Percentiles rank a stretch among this genome's conserved stretches.
These are phyloP conservation scores for Lithobates sylvaticus DNA, from an alignment of 2,797 vertebrate genomes.

Conservation along the genomic window DNA sequence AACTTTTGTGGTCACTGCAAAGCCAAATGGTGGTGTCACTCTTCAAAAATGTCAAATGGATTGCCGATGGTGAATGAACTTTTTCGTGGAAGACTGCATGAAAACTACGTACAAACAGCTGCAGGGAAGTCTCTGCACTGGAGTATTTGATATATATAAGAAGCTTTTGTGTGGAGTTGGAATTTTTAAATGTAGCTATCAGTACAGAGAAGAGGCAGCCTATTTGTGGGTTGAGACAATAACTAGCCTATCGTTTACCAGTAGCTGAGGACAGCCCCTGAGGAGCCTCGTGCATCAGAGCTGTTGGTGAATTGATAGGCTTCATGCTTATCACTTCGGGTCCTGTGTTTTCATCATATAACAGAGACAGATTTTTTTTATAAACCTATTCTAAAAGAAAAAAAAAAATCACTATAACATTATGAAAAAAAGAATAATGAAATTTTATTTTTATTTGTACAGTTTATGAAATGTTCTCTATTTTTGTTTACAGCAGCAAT, in stretches of 20 bases:
- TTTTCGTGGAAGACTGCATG: no score
- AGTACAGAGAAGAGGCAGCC: neutral
- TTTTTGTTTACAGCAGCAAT: slow-evolving; percentile 48
- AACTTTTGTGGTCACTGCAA: no score
- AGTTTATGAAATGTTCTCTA: slow-evolving; percentile 47
- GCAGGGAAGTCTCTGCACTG: neutral
- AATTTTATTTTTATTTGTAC: slow-evolving; percentile 58
- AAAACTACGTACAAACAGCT: neutral
- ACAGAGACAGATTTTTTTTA: slow-evolving; percentile 37
- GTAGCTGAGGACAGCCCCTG: neutral
- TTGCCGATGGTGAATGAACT: no score
- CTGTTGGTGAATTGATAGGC: neutral
- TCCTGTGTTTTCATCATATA: slow-evolving; percentile 21
- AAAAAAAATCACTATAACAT: slow-evolving; percentile 31
- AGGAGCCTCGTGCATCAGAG: neutral
- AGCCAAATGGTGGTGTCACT: no score
- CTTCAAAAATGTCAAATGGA: no score
- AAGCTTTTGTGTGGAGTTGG: neutral
- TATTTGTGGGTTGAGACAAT: neutral
- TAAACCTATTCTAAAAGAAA: slow-evolving; percentile 31
- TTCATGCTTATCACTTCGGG: neutral
- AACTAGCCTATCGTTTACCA: neutral
- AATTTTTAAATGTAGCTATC: neutral
- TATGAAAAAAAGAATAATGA: slow-evolving; percentile 25
- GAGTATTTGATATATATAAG: neutral